Conservation (phyloP, 2,888 invertebrate genomes). For the Stictocephala bisonia region DNA sequence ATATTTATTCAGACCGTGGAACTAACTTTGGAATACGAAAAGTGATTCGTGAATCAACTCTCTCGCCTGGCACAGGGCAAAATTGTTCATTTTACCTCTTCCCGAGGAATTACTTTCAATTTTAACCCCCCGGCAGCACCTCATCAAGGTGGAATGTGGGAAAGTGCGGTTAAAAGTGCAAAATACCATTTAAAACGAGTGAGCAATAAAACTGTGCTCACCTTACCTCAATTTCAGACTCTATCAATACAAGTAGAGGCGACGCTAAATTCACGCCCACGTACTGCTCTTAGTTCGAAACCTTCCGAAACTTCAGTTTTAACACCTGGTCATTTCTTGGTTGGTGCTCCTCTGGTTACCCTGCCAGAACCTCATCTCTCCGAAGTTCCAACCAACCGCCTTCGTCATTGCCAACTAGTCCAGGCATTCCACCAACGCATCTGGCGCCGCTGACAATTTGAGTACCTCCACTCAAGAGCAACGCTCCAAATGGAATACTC, state of each 20-base stretch:
- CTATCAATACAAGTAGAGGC: constrained; percentile 38
- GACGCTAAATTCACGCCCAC: constrained; percentile 32
- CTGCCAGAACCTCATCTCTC: neutral
- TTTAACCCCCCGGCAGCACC: constrained; percentile 7
- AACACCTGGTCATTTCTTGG: constrained; percentile 37
- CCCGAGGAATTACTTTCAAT: constrained; percentile 53
- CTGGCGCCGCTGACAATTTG: constrained; percentile 21
- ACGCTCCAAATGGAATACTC: neutral
- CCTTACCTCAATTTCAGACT: constrained; percentile 29
- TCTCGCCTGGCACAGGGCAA: constrained; percentile 54
- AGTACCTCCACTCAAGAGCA: constrained; percentile 21
- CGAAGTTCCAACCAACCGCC: neutral
- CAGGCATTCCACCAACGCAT: constrained; percentile 3
- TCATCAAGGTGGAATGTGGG: constrained; percentile 40
- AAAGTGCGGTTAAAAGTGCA: constrained; percentile 20
- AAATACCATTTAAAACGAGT: constrained; percentile 36
- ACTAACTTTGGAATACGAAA: constrained; percentile 54
- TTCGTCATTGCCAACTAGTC: constrained; percentile 46
- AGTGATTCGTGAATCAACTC: constrained; percentile 30
- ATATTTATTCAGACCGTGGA: constrained; percentile 54
- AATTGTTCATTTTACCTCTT: constrained; percentile 50
- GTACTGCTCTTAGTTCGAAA: constrained; percentile 17
- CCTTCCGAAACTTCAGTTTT: neutral
- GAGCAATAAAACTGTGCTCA: constrained; percentile 3
- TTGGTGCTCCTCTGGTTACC: constrained; percentile 9